phyloP scores from a whole-genome alignment of 1,140 invertebrate species.

The Amyelois transitella region DNA sequence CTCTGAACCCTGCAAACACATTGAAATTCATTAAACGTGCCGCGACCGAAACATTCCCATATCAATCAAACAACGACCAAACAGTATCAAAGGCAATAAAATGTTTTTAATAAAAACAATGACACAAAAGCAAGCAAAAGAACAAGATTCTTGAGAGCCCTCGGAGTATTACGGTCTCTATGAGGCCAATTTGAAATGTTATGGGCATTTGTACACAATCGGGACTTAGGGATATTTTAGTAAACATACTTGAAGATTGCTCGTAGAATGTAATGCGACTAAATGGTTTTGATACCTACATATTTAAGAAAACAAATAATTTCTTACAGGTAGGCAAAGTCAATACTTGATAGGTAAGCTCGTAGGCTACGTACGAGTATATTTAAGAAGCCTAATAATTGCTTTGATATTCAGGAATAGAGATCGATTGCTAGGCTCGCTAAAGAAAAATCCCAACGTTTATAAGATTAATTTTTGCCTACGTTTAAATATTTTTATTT shows the following conservation, averaged over 20 bases:
- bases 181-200: constrained; percentile 49
- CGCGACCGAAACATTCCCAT: constrained; percentile 42
- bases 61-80: constrained; percentile 42
- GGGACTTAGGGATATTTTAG: constrained; percentile 54
- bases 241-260: constrained; percentile 58
- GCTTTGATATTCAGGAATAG: too few species aligned
- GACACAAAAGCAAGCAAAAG: constrained; percentile 40
- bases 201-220: constrained; percentile 39
- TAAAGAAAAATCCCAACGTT: too few species aligned
- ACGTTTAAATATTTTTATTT: too few species aligned
- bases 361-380: too few species aligned
- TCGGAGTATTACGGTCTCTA: constrained; percentile 26
- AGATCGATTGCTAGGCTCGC: too few species aligned
- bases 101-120: constrained; percentile 61
- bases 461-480: too few species aligned
- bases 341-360: too few species aligned
- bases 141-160: constrained; percentile 43
- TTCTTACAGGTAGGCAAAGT: too few species aligned
- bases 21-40: constrained; percentile 7
- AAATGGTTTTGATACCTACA: constrained; percentile 36
- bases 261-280: constrained; percentile 23
- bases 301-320: too few species aligned
- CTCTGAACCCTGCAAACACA: background rate
- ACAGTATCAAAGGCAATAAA: constrained; percentile 43
- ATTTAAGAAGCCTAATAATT: too few species aligned